Percentiles rank a stretch among this genome's conserved stretches.
These are phyloP conservation scores for Pedicia rivosa DNA, from an alignment of 2,888 invertebrate genomes.

Conservation along the genomic window DNA sequence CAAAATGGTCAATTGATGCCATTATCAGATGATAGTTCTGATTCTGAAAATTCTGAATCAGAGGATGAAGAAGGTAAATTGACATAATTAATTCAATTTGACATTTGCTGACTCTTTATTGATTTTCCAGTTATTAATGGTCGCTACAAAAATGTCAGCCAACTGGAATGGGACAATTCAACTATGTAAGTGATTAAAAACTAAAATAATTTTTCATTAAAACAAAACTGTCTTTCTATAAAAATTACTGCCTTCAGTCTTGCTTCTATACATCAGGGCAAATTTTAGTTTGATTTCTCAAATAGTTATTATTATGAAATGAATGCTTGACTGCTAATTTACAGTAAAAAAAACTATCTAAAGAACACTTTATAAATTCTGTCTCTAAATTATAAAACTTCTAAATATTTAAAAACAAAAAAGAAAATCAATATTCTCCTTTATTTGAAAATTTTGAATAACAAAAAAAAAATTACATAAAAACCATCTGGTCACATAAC, in stretches of 20 bases:
- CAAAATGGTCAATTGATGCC: conserved; percentile 16
- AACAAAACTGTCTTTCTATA: neutral
- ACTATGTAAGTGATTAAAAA: conserved; percentile 41
- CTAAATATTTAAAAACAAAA: too few relatives aligned
- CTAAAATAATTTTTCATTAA: neutral
- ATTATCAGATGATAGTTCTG: conserved; percentile 27
- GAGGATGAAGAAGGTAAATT: conserved; percentile 29
- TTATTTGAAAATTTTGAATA: too few relatives aligned
- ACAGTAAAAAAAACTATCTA: too few relatives aligned
- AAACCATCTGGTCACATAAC: too few relatives aligned
- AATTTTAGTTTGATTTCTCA: too few relatives aligned
- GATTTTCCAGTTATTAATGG: conserved; percentile 22
- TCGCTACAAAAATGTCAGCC: conserved; percentile 56
- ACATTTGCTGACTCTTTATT: conserved; percentile 6
- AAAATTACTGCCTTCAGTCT: neutral
- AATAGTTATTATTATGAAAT: too few relatives aligned
- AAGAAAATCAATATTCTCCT: too few relatives aligned
- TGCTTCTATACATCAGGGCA: too few relatives aligned
- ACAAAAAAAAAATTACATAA: too few relatives aligned
- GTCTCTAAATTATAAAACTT: too few relatives aligned
- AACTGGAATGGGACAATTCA: conserved; percentile 64
- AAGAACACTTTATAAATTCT: too few relatives aligned
- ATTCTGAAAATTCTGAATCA: conserved; percentile 30
- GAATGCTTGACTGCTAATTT: too few relatives aligned
- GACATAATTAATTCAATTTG: conserved; percentile 1